Base-by-base conservation (phyloP, 2,113 vertebrate genomes). In the Motacilla tschutschensis region DNA sequence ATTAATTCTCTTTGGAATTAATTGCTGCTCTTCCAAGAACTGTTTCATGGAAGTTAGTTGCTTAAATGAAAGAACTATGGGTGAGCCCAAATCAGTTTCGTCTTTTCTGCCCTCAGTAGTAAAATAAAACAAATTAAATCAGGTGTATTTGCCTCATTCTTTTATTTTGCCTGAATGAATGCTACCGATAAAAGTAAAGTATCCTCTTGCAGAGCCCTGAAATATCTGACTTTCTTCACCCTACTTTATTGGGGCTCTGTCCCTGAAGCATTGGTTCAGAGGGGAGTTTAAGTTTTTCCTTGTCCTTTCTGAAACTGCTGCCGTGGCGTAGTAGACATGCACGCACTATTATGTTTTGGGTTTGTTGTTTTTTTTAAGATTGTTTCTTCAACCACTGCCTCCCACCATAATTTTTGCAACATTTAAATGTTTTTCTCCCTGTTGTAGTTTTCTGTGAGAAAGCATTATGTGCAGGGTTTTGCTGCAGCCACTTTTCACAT, bases 401-500 rank as follows among this genome's bases (percentile, higher is more conserved):
- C 40, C n/a, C 67, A 20, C n/a, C 2, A 4, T 67, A 53, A 59
- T 71, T 78, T 67, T 31, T 5, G 7, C 20, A 13, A 14, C 66
- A 22, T 67, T 60, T 65, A 50, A 26, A 58, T 41, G 9, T 44
- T 82, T 67, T 58, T 47, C 10, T 77, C 3, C 13, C 26, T 8
- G 1, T 4, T 29, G 40, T 53, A 47, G 28, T 54, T 72, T 78
- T 54, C 20, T 36, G 19, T 70, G 51, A 83, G 76, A 64, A 73
- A 36, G 46, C 47, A 63, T 67, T 79, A 29, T 19, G 20, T 53
- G 17, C 41, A 38, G 11, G 55, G 26, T 62, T 82, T n/a, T 70
- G 54, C 72, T 67, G 33, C 43, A 71, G 66, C 44, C 29, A 50
- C 71, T 93, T 94, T 90, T 60, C 53, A 47, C 48, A 25, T 84